Conservation (phyloP, 2,113 vertebrate genomes). For the Glaucidium brasilianum region DNA sequence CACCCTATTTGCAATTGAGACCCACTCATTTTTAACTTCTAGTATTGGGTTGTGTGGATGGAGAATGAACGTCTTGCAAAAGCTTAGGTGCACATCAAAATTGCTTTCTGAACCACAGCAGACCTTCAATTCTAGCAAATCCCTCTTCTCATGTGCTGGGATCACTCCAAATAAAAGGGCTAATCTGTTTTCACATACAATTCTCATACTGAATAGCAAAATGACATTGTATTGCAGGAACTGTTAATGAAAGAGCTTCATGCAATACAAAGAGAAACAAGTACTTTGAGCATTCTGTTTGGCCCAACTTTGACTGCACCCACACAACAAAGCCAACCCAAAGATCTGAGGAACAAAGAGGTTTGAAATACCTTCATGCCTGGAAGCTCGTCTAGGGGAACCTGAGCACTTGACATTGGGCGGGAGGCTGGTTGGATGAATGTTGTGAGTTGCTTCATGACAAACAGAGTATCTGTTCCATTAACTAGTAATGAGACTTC, state of each 20-base stretch:
- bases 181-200: not conserved
- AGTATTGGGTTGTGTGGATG: not conserved
- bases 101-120: not conserved
- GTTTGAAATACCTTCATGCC: not conserved
- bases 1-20: not conserved
- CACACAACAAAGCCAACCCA: not conserved
- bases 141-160: not conserved
- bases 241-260: not conserved
- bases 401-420: not conserved
- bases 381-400: not conserved
- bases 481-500: not conserved
- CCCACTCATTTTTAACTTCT: not conserved
- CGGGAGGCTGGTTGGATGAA: not conserved
- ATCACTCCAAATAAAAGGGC: not conserved
- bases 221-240: not conserved
- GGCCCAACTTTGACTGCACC: not conserved
- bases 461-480: not conserved
- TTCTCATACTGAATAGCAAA: not conserved
- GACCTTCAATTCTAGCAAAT: not conserved
- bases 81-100: not conserved
- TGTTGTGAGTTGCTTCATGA: accelerated
- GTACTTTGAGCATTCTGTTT: not conserved
- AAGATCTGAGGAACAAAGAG: not conserved
- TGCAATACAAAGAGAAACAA: not conserved
- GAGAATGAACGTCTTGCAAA: not conserved